These are phyloP conservation scores for Drosophila paramelanica DNA, from an alignment of 2,888 invertebrate species.

Conservation along the genomic window DNA sequence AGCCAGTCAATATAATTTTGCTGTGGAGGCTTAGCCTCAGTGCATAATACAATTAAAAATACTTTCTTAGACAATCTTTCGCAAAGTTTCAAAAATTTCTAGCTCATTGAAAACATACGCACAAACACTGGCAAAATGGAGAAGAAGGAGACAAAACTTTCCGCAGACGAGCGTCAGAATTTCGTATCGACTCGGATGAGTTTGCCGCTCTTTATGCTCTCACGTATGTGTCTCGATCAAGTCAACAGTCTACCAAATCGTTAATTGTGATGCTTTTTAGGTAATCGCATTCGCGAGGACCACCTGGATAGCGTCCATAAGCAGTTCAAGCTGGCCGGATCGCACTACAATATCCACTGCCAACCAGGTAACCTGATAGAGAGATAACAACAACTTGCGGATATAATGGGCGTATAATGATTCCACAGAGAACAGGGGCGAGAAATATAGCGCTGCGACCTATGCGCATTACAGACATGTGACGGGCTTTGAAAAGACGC, in stretches of 20 bases:
- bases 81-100: conserved; percentile 18
- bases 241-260: background rate
- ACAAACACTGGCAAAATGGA: background rate
- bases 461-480: conserved; percentile 53
- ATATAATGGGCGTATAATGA: background rate
- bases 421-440: conserved; percentile 45
- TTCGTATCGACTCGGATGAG: conserved; percentile 68
- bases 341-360: conserved; percentile 56
- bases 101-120: background rate
- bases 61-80: background rate
- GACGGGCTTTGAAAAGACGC: conserved; percentile 41
- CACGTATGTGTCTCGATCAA: conserved; percentile 60
- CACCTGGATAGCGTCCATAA: conserved; percentile 38
- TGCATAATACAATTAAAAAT: background rate
- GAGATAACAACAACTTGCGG: fast-evolving
- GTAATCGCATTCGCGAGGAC: conserved; percentile 63
- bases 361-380: conserved; percentile 26
- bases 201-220: conserved; percentile 76
- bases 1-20: background rate
- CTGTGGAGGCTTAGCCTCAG: background rate
- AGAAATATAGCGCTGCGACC: conserved; percentile 43
- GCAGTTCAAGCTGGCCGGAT: conserved; percentile 59
- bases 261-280: conserved; percentile 9
- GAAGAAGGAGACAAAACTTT: conserved; percentile 30
- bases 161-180: conserved; percentile 57